Conservation (phyloP, 2,888 invertebrate genomes). For the Xylophagus ater region DNA sequence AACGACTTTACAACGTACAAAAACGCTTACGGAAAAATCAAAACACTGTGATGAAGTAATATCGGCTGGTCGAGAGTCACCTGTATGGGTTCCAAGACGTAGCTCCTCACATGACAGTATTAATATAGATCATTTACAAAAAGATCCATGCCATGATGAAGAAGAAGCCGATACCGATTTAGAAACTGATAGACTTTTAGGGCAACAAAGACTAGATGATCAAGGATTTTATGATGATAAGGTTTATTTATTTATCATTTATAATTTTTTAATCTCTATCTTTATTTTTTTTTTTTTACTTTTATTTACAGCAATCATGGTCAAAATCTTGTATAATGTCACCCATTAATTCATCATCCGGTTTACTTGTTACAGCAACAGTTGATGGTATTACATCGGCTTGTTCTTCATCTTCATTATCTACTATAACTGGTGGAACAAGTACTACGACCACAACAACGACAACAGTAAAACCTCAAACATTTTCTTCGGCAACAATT, state of each 20-base stretch:
- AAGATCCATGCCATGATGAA: constrained; percentile 44
- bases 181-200: constrained; percentile 91
- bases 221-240: constrained; percentile 76
- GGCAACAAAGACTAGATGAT: constrained; percentile 87
- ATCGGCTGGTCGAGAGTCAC: constrained; percentile 33
- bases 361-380: not conserved
- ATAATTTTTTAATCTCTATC: not conserved
- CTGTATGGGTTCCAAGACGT: constrained; percentile 36
- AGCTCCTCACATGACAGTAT: constrained; percentile 19
- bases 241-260: constrained; percentile 20
- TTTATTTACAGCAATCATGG: constrained; percentile 24
- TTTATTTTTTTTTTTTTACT: constrained; percentile 1
- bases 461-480: constrained; percentile 27
- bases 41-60: constrained; percentile 34
- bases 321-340: constrained; percentile 27
- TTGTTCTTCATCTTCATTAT: too few relatives aligned
- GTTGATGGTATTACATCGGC: constrained; percentile 20
- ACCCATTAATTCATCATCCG: constrained; percentile 11
- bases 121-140: constrained; percentile 15
- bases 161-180: constrained; percentile 96
- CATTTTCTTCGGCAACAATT: constrained; percentile 34
- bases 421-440: constrained; percentile 24
- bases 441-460: constrained; percentile 12
- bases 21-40: constrained; percentile 35
- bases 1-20: constrained; percentile 52